These are phyloP conservation scores for Zapus hudsonius DNA, from an alignment of 2,113 vertebrate species.

Conservation along the genomic window DNA sequence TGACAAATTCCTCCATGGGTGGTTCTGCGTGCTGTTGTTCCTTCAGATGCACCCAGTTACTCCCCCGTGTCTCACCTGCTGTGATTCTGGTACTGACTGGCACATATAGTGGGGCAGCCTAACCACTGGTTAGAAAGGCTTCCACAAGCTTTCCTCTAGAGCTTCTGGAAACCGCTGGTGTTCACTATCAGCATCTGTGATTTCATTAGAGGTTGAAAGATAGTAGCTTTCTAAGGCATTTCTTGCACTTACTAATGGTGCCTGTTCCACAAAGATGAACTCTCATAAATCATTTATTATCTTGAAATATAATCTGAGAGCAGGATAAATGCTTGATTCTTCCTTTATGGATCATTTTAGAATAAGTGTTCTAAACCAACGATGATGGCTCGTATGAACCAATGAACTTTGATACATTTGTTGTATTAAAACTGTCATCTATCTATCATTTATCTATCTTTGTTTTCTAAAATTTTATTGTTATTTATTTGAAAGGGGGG, in stretches of 20 bases:
- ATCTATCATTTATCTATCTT: not conserved
- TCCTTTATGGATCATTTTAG: not conserved
- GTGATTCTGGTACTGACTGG: not conserved
- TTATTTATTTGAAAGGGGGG: no score
- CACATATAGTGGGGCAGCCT: not conserved
- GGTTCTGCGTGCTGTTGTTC: not conserved
- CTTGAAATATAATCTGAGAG: not conserved
- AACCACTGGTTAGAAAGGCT: not conserved
- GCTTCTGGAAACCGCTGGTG: not conserved
- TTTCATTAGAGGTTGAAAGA: slow-evolving; percentile 20
- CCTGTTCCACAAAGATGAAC: not conserved
- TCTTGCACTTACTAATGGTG: not conserved
- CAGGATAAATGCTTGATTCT: not conserved
- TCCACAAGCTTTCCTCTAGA: not conserved
- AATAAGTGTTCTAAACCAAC: not conserved
- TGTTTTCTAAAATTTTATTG: no score
- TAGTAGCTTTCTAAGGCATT: slow-evolving; percentile 12
- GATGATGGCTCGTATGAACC: not conserved
- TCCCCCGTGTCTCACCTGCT: not conserved
- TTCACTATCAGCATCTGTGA: not conserved
- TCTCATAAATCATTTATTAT: not conserved
- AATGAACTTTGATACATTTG: not conserved
- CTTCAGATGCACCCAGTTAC: no score
- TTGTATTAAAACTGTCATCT: not conserved
- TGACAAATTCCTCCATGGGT: not conserved